A percentile compares a stretch with the other conserved stretches of the same genome.
phyloP scores from a whole-genome alignment of 2,113 vertebrate genomes.

The Eublepharis macularius region DNA sequence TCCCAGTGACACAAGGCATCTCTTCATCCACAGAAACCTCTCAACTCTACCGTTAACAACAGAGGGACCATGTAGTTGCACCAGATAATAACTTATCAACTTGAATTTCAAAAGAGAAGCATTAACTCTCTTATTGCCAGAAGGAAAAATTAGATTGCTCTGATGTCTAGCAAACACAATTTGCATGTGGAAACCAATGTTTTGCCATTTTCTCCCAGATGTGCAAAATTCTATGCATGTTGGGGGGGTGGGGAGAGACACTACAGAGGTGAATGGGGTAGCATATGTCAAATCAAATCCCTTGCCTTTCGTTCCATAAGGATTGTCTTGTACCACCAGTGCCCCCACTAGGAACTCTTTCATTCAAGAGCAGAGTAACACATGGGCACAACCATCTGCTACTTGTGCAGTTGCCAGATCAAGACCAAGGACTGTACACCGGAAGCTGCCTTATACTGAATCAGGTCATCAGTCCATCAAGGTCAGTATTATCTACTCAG shows the following conservation, averaged over 20 bases:
- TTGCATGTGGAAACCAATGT: not conserved
- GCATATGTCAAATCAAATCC: not conserved
- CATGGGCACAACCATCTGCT: not conserved
- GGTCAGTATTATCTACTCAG: too few species aligned
- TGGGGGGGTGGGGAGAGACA: not conserved
- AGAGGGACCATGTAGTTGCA: not conserved
- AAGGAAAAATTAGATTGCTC: not conserved
- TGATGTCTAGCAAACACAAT: not conserved
- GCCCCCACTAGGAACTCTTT: not conserved
- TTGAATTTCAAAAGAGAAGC: not conserved
- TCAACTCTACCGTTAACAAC: not conserved
- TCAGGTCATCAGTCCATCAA: too few species aligned
- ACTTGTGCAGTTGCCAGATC: not conserved
- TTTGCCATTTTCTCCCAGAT: not conserved
- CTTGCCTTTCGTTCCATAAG: not conserved
- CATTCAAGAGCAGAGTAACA: not conserved
- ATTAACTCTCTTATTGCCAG: not conserved
- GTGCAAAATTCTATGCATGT: not conserved
- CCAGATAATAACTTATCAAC: not conserved
- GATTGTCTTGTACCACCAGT: not conserved
- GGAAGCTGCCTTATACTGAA: too few species aligned
- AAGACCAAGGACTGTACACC: not conserved
- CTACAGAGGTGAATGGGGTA: not conserved
- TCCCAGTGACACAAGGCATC: not conserved
- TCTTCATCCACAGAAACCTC: not conserved